A percentile compares a stretch with the other conserved stretches of the same genome.
These are phyloP conservation scores for Zapornia atra DNA, from an alignment of 2,113 vertebrate species.

Conservation along the genomic window DNA sequence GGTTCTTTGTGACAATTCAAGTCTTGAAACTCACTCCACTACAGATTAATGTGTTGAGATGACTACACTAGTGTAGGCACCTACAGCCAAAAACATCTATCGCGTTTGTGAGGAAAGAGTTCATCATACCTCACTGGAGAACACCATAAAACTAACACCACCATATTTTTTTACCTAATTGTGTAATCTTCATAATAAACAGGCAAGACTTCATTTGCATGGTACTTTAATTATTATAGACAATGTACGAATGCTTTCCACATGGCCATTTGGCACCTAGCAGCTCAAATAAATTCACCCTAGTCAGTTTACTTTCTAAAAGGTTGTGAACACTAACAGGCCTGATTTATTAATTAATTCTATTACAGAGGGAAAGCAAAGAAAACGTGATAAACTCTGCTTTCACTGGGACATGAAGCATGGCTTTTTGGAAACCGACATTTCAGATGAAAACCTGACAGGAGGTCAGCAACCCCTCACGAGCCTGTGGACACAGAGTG, in stretches of 20 bases:
- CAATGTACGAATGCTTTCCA: background rate
- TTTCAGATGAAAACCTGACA: constrained; percentile 36
- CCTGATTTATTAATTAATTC: background rate
- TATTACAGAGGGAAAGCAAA: background rate
- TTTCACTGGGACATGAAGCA: background rate
- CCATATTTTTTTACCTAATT: background rate
- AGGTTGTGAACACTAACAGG: background rate
- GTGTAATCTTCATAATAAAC: background rate
- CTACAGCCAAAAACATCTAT: background rate
- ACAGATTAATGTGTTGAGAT: background rate
- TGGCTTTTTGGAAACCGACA: constrained; percentile 1
- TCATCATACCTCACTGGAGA: background rate
- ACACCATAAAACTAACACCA: background rate
- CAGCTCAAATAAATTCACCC: background rate
- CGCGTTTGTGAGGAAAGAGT: background rate
- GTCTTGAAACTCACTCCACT: background rate
- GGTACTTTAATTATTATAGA: background rate
- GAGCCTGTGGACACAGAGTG: background rate
- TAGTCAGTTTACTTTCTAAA: background rate
- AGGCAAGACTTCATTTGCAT: background rate
- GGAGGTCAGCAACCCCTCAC: background rate
- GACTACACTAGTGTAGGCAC: background rate
- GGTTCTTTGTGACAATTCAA: fast-evolving
- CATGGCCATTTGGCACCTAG: background rate
- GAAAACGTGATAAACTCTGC: background rate